These are phyloP conservation scores for Eulemur coronatus DNA, from an alignment of 2,797 vertebrate species.

Conservation along the genomic window DNA sequence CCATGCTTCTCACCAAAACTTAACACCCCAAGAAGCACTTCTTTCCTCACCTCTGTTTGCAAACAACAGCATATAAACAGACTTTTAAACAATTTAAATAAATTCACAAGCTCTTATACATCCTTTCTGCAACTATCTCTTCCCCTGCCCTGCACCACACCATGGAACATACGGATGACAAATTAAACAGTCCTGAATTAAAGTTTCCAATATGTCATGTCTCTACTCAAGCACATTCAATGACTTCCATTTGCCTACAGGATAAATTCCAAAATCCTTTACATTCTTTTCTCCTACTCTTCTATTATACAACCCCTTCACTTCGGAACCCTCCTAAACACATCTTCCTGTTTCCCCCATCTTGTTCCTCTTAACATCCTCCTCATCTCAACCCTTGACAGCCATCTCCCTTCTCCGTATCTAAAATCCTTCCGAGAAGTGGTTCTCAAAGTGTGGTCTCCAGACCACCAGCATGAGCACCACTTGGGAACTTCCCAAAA, in stretches of 20 bases:
- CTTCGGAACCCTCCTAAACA: background rate
- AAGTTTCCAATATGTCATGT: background rate
- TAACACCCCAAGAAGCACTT: background rate
- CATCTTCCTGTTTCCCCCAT: background rate
- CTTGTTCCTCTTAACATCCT: background rate
- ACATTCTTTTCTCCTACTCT: background rate
- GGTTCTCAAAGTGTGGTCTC: background rate
- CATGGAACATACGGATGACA: background rate
- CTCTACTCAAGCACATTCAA: slow-evolving; percentile 19
- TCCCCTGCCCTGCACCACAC: background rate
- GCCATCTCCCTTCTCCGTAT: background rate
- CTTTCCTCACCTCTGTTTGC: background rate
- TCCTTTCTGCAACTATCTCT: background rate
- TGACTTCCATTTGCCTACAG: slow-evolving; percentile 14
- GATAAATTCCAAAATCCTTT: slow-evolving; percentile 26
- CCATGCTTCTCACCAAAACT: slow-evolving; percentile 31
- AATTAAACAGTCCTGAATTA: slow-evolving; percentile 29
- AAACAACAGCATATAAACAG: slow-evolving; percentile 45
- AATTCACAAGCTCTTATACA: background rate
- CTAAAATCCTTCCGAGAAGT: slow-evolving; percentile 6
- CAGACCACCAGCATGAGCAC: background rate
- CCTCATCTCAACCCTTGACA: background rate
- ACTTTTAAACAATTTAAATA: slow-evolving; percentile 41
- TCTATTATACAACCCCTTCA: background rate
- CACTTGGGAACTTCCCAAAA: background rate